These are phyloP conservation scores for Beroe forskalii DNA, from an alignment of 37 sponge, comb jelly and placozoan genomes.

Conservation along the genomic window DNA sequence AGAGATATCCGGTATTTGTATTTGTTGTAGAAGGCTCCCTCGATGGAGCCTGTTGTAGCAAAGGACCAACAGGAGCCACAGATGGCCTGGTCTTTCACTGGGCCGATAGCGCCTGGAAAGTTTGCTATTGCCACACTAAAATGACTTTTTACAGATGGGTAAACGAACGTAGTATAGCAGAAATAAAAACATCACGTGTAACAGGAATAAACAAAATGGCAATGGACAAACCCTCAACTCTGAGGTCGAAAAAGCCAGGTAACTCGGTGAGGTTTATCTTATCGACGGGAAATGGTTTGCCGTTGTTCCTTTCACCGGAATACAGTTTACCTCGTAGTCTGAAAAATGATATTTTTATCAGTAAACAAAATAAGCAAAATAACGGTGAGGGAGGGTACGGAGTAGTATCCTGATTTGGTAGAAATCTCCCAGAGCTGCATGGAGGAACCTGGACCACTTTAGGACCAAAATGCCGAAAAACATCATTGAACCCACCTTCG, in stretches of 20 bases:
- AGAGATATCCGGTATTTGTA: slow-evolving; percentile 58
- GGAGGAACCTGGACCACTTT: too few species aligned
- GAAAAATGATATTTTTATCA: neutral
- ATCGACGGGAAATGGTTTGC: neutral
- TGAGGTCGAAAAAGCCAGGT: neutral
- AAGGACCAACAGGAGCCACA: slow-evolving; percentile 99
- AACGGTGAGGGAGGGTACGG: too few species aligned
- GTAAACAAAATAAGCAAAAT: too few species aligned
- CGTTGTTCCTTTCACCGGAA: slow-evolving; percentile 29
- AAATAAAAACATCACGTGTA: too few species aligned
- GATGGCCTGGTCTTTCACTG: slow-evolving; percentile 96
- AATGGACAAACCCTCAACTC: neutral
- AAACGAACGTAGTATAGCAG: too few species aligned
- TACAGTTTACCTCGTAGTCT: slow-evolving; percentile 51
- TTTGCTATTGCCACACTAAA: neutral
- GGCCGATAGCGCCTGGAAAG: slow-evolving; percentile 85
- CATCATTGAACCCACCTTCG: neutral
- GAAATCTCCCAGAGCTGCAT: too few species aligned
- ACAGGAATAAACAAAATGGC: too few species aligned
- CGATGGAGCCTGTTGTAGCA: slow-evolving; percentile 90
- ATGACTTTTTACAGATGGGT: too few species aligned
- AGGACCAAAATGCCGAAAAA: too few species aligned
- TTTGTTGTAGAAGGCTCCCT: slow-evolving; percentile 85
- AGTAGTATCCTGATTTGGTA: too few species aligned
- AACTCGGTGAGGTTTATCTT: neutral